These are phyloP conservation scores for Tenthredo mesomela DNA, from an alignment of 2,888 invertebrate genomes.

Conservation along the genomic window DNA sequence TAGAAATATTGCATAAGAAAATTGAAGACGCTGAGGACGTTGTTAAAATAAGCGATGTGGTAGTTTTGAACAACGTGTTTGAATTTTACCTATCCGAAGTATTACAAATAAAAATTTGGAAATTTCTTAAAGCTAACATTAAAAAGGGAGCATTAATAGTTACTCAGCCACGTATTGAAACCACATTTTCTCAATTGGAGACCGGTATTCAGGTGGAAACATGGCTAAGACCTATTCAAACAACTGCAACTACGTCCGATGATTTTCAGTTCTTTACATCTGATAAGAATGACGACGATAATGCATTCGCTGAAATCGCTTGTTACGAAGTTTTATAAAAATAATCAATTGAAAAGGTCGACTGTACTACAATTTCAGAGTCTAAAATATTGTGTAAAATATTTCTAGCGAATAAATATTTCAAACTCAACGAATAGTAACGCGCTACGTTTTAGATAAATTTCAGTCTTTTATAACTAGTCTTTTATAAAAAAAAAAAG, in stretches of 20 bases:
- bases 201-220: conserved; percentile 78
- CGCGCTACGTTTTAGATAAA: background rate
- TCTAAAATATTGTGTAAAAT: background rate
- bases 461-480: background rate
- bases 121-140: conserved; percentile 80
- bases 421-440: background rate
- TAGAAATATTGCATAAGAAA: conserved; percentile 82
- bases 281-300: conserved; percentile 53
- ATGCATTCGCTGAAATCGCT: conserved; percentile 59
- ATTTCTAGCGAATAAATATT: background rate
- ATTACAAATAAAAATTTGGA: conserved; percentile 83
- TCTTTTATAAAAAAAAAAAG: too few species aligned
- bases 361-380: background rate
- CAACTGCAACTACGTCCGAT: conserved; percentile 73
- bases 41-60: conserved; percentile 80
- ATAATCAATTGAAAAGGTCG: background rate
- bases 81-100: conserved; percentile 84
- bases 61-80: conserved; percentile 85
- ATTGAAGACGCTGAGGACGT: conserved; percentile 80
- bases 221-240: conserved; percentile 78
- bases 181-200: conserved; percentile 78
- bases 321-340: conserved; percentile 64
- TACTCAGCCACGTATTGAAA: conserved; percentile 81
- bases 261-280: conserved; percentile 57
- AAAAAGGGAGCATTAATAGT: conserved; percentile 82